Conservation (phyloP, 1,140 invertebrate species). For the Spodoptera litura region DNA sequence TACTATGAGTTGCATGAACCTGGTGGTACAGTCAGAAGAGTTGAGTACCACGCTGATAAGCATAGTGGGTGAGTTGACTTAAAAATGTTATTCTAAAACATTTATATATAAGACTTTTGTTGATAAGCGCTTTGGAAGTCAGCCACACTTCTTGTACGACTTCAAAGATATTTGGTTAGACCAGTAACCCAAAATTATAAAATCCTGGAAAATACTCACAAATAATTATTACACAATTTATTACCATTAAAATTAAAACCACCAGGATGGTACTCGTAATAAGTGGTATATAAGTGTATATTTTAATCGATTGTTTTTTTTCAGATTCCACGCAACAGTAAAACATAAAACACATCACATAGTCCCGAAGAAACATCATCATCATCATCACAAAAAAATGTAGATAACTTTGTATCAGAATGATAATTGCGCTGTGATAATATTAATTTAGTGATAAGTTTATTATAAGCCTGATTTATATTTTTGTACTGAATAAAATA, state of each 20-base stretch:
- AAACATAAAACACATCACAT: conserved; percentile 63
- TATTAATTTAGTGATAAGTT: neutral
- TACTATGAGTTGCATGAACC: conserved; percentile 65
- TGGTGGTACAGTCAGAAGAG: conserved; percentile 65
- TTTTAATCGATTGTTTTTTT: neutral
- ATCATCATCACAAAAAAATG: conserved; percentile 18
- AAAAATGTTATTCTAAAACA: too few relatives aligned
- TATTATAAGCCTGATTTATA: neutral
- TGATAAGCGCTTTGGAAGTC: too few relatives aligned
- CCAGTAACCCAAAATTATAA: too few relatives aligned
- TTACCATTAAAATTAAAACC: too few relatives aligned
- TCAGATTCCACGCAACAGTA: conserved; percentile 64
- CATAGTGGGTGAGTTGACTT: conserved; percentile 72
- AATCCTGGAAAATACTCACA: too few relatives aligned
- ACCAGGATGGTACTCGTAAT: too few relatives aligned
- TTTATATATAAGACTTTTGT: too few relatives aligned
- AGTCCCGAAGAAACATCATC: conserved; percentile 48
- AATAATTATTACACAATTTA: too few relatives aligned
- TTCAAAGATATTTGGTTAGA: too few relatives aligned
- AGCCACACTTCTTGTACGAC: too few relatives aligned
- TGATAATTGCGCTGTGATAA: conserved; percentile 8
- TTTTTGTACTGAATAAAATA: neutral
- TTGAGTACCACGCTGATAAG: conserved; percentile 87
- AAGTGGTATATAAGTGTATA: neutral
- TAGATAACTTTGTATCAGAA: neutral